Evolutionary conservation across 2,888 invertebrate species (phyloP).

Genomic region (Lomographa bimaculata): DNA sequence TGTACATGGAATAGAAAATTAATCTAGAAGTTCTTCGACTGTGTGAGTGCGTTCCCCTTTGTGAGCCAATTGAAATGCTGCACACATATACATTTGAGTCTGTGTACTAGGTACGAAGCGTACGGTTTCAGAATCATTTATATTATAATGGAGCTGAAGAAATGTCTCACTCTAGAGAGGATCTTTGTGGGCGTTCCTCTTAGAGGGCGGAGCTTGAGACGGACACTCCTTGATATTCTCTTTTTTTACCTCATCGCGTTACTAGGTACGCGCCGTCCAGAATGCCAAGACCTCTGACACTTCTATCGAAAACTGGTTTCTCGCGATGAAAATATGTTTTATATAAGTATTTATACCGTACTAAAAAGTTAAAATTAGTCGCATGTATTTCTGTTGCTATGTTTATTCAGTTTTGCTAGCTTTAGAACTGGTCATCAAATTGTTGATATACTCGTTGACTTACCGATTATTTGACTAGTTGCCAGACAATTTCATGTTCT

Average conservation of each 20-base stretch:
- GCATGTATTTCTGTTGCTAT: too few species aligned
- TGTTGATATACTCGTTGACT: too few species aligned
- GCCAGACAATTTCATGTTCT: too few species aligned
- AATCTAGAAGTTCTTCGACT: slow-evolving; percentile 11
- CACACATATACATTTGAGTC: slow-evolving; percentile 29
- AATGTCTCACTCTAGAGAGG: slow-evolving; percentile 65
- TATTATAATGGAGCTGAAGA: slow-evolving; percentile 64
- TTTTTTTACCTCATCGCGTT: slow-evolving; percentile 78
- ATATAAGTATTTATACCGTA: too few species aligned
- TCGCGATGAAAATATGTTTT: too few species aligned
- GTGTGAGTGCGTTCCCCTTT: slow-evolving; percentile 15
- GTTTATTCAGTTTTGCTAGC: too few species aligned
- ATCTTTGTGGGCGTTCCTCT: slow-evolving; percentile 72
- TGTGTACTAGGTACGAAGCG: slow-evolving; percentile 32
- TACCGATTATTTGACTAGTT: too few species aligned
- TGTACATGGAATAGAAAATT: slow-evolving; percentile 2
- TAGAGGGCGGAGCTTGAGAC: slow-evolving; percentile 67
- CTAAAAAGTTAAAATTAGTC: too few species aligned
- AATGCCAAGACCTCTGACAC: slow-evolving; percentile 53
- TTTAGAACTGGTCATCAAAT: too few species aligned
- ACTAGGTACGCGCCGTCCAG: slow-evolving; percentile 69
- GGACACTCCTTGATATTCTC: slow-evolving; percentile 80
- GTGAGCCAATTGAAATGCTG: background rate
- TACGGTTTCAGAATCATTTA: slow-evolving; percentile 49
- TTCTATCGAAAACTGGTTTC: slow-evolving; percentile 38